A percentile compares a stretch with the other conserved stretches of the same genome.
These are phyloP conservation scores for Caenorhabditis remanei DNA, from an alignment of 1,140 invertebrate genomes.

Conservation along the genomic window DNA sequence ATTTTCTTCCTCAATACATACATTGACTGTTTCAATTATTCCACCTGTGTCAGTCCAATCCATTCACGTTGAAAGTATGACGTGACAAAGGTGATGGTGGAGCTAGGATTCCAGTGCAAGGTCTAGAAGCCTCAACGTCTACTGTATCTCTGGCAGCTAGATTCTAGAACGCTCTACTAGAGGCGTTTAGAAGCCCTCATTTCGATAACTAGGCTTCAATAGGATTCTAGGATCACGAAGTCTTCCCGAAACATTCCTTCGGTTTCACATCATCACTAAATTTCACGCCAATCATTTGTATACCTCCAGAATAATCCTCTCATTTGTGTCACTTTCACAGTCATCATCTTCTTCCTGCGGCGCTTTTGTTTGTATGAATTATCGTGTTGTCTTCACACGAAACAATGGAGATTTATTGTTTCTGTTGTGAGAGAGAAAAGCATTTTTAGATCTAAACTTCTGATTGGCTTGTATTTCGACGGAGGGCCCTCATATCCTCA, in stretches of 20 bases:
- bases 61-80: not conserved
- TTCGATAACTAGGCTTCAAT: too few relatives aligned
- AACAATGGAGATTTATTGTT: slow-evolving; percentile 50
- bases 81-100: not conserved
- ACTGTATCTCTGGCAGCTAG: not conserved
- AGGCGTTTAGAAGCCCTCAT: too few relatives aligned
- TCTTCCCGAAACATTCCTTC: slow-evolving; percentile 13
- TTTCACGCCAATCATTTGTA: slow-evolving; percentile 39
- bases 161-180: too few relatives aligned
- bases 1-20: slow-evolving; percentile 23
- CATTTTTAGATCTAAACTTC: slow-evolving; percentile 19
- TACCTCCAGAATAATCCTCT: slow-evolving; percentile 47
- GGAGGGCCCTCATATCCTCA: slow-evolving; percentile 22
- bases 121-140: not conserved
- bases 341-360: not conserved
- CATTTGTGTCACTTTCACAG: slow-evolving; percentile 37
- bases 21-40: slow-evolving; percentile 44
- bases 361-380: slow-evolving; percentile 54
- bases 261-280: not conserved
- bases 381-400: slow-evolving; percentile 30
- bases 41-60: slow-evolving; percentile 33
- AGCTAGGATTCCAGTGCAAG: not conserved
- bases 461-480: slow-evolving; percentile 46
- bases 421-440: not conserved
- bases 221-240: not conserved